Conservation (phyloP, 2,797 vertebrate genomes). For the Oryzias dopingdopingensis region DNA sequence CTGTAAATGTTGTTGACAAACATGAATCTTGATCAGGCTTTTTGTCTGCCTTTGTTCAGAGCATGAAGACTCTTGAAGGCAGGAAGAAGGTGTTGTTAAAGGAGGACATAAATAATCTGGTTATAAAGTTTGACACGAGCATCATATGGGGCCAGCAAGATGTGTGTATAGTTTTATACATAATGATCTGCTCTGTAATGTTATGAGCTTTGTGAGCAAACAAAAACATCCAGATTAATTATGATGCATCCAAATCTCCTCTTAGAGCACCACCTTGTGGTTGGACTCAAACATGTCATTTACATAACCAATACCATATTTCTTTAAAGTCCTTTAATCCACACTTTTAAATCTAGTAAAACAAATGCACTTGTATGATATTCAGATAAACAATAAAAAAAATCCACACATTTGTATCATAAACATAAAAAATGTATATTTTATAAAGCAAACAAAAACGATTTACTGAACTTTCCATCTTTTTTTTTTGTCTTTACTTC, state of each 20-base stretch:
- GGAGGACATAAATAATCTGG: constrained; percentile 36
- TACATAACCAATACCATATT: background rate
- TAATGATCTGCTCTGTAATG: constrained; percentile 30
- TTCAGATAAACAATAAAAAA: too few species aligned
- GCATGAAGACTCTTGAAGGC: constrained; percentile 26
- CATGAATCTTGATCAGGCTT: constrained; percentile 46
- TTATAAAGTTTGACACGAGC: constrained; percentile 28
- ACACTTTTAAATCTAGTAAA: too few species aligned
- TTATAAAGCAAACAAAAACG: background rate
- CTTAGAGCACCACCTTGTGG: constrained; percentile 83
- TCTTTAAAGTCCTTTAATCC: too few species aligned
- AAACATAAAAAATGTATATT: too few species aligned
- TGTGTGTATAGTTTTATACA: constrained; percentile 24
- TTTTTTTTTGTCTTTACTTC: constrained; percentile 5
- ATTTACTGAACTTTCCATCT: constrained; percentile 1
- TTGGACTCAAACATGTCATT: constrained; percentile 22
- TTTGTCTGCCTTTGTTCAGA: constrained; percentile 62
- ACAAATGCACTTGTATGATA: too few species aligned
- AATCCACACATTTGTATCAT: too few species aligned
- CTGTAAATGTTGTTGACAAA: constrained; percentile 71
- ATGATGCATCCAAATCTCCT: constrained; percentile 65
- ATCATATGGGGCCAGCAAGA: constrained; percentile 42
- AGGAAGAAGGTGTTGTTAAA: constrained; percentile 38
- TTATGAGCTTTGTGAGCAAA: constrained; percentile 41
- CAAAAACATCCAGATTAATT: constrained; percentile 34